Evolutionary conservation across 2,888 invertebrate genomes (phyloP).

Genomic region (Latheticus oryzae): DNA sequence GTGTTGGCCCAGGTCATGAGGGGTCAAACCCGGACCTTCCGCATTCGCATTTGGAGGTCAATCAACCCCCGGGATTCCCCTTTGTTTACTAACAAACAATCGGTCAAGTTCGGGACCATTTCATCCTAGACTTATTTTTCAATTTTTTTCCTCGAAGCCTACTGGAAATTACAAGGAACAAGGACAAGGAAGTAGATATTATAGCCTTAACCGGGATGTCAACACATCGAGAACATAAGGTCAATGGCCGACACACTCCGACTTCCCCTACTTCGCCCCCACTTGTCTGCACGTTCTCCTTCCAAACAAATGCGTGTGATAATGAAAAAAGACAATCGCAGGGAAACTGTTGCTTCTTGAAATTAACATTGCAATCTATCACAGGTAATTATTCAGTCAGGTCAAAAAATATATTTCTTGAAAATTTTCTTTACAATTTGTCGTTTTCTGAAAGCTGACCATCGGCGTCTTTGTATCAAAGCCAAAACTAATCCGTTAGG

Average conservation of each 20-base stretch:
- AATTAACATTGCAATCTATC: too few relatives aligned
- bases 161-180: neutral
- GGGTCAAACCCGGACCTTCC: slow-evolving; percentile 67
- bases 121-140: too few relatives aligned
- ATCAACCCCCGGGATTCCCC: slow-evolving; percentile 50
- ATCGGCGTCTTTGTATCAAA: slow-evolving; percentile 19
- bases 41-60: slow-evolving; percentile 57
- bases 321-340: slow-evolving; percentile 7
- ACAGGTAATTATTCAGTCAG: too few relatives aligned
- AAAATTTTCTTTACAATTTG: too few relatives aligned
- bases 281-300: slow-evolving; percentile 50
- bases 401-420: too few relatives aligned
- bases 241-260: slow-evolving; percentile 63
- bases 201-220: slow-evolving; percentile 59
- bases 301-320: slow-evolving; percentile 38
- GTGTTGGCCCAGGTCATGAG: slow-evolving; percentile 68
- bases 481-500: slow-evolving; percentile 28
- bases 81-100: slow-evolving; percentile 57
- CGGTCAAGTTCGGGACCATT: too few relatives aligned
- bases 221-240: slow-evolving; percentile 63
- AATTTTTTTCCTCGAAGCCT: too few relatives aligned
- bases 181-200: slow-evolving; percentile 43
- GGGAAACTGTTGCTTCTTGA: too few relatives aligned
- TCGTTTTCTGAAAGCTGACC: slow-evolving; percentile 3
- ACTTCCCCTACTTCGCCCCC: slow-evolving; percentile 59